A percentile compares a stretch with the other conserved stretches of the same genome.
Conservation (phyloP, 2,888 invertebrate species). For the Coelopa pilipes region DNA sequence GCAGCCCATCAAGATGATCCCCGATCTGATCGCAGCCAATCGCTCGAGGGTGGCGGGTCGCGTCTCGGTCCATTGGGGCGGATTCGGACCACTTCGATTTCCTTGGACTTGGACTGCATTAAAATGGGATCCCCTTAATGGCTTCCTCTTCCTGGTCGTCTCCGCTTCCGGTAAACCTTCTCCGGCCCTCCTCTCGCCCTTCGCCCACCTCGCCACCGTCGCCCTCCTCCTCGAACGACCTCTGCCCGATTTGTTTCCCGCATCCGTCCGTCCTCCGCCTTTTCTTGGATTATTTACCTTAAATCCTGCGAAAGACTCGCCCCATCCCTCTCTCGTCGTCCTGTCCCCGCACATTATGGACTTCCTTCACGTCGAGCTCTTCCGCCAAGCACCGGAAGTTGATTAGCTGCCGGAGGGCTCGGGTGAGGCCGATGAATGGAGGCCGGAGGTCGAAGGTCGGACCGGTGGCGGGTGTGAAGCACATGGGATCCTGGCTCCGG, state of each 20-base stretch:
- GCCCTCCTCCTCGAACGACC: not conserved
- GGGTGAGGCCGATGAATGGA: not conserved
- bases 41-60: no score
- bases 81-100: no score
- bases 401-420: constrained; percentile 30
- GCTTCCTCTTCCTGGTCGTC: no score
- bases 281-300: no score
- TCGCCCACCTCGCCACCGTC: no score
- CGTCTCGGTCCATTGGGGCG: no score
- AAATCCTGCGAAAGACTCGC: not conserved
- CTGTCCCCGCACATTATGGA: not conserved
- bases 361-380: constrained; percentile 29
- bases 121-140: no score
- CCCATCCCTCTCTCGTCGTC: not conserved
- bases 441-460: not conserved
- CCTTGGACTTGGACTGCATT: no score
- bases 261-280: not conserved
- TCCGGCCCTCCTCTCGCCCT: no score
- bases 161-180: no score
- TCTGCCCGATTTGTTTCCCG: not conserved
- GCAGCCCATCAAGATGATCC: no score
- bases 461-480: not conserved
- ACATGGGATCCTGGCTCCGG: constrained; percentile 11
- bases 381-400: constrained; percentile 32
- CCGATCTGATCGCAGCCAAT: no score